These are phyloP conservation scores for Saimiri boliviensis DNA, from an alignment of 2,113 vertebrate species.

Conservation along the genomic window DNA sequence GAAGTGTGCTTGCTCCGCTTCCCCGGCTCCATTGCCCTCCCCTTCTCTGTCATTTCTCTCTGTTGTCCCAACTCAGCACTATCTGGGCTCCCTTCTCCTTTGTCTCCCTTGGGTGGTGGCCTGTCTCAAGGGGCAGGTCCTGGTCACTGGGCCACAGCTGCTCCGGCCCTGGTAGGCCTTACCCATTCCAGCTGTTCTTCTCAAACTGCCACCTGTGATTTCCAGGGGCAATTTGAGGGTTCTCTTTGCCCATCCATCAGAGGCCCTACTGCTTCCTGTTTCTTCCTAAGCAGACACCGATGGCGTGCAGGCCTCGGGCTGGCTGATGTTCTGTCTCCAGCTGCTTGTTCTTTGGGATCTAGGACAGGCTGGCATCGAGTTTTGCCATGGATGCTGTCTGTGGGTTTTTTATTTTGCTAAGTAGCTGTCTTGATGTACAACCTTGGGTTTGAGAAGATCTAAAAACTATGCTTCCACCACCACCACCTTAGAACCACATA, in stretches of 20 bases:
- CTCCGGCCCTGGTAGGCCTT: background rate
- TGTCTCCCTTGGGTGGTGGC: no score
- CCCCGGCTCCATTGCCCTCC: background rate
- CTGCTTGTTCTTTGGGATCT: background rate
- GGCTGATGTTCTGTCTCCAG: background rate
- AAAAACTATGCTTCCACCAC: background rate
- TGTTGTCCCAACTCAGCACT: background rate
- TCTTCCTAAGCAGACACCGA: background rate
- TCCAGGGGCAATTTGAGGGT: no score
- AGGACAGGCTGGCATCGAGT: background rate
- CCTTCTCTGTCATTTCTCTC: background rate
- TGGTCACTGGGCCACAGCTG: background rate
- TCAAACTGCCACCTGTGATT: background rate
- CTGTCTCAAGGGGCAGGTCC: background rate
- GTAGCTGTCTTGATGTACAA: background rate
- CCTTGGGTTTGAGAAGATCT: background rate
- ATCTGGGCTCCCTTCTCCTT: background rate
- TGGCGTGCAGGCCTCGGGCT: rapidly evolving
- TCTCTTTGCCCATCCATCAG: background rate
- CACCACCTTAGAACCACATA: background rate
- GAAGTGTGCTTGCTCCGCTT: background rate
- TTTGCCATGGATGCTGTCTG: background rate
- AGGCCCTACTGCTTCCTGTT: rapidly evolving
- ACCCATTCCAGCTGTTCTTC: background rate
- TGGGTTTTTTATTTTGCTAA: background rate